Base-by-base conservation (phyloP, 2,797 vertebrate species). In the Acanthopagrus latus region DNA sequence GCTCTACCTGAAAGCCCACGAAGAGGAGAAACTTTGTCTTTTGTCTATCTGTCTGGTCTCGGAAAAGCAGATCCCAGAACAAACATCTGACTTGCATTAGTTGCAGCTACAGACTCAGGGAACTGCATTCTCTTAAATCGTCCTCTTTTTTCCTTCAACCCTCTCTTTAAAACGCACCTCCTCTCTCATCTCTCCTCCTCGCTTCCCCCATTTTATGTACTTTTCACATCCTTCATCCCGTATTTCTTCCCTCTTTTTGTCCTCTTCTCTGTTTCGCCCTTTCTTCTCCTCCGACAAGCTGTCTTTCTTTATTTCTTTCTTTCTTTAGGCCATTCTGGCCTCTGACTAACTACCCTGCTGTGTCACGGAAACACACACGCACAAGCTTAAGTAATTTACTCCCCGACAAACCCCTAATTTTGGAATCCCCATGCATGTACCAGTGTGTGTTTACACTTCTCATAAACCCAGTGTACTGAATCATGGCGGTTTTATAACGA, bases 41-140 rank as follows among this genome's bases (percentile, higher is more conserved):
- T 10, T 20, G 43, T 33, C 73, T 41, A 52, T 17, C 38, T 5
- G 23, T 51, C 54, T 27, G n/a, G 27, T 65, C 44, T 64, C 47
- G 18, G n/a, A 59, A 11, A 78, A 23, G 57, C 54, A 50, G 12
- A 62, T 71, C 43, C 60, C 54, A 46, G 38, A 76, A 64, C 43
- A 59, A 75, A 83, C 86, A 87, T 89, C 84, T 90, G 91, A 85
- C 80, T 84, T 82, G 18, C 43, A 85, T 90, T 91, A 91, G 83
- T 51, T 82, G 69, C 72, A 81, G 69, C 76, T 10, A 0, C 38
- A 54, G 41, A 29, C 25, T 2, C 33, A 17, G 48, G 29, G 29
- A 74, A n/a, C 12, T 66, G 43, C 59, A 41, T 13, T 14, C 16
- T 51, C 25, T 62, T 54, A n/a, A 44, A n/a, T 23, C 3, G 0